Conservation (phyloP, 2,113 vertebrate genomes). For the Crotalus tigris region DNA sequence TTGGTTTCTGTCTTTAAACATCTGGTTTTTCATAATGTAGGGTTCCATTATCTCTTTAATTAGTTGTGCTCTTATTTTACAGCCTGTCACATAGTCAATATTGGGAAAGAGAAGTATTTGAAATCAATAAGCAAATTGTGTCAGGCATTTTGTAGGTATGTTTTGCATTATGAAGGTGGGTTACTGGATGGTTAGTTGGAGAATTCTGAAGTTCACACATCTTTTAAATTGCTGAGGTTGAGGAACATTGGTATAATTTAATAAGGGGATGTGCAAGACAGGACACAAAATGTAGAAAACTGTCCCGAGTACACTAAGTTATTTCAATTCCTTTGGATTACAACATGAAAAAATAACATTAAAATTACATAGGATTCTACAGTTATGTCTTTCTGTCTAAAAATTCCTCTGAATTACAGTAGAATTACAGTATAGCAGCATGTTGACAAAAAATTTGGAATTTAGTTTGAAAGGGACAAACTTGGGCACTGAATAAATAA, state of each 20-base stretch:
- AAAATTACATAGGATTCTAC: background rate
- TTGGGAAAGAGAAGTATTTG: background rate
- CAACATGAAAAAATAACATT: background rate
- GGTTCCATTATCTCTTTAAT: slow-evolving; percentile 6
- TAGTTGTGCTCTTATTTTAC: slow-evolving; percentile 2
- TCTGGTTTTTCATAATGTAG: background rate
- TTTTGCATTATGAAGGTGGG: background rate
- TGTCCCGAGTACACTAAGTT: background rate
- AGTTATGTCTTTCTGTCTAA: background rate
- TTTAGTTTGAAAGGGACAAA: background rate
- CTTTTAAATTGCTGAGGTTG: background rate
- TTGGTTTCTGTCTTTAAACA: background rate
- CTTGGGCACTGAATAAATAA: background rate
- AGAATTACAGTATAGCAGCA: background rate
- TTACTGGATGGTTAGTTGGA: background rate
- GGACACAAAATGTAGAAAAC: background rate
- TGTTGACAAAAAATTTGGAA: background rate
- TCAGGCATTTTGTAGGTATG: background rate
- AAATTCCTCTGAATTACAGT: background rate
- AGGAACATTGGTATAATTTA: background rate
- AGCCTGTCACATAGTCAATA: background rate
- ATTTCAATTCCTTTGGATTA: background rate
- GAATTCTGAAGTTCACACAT: background rate
- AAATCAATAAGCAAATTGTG: background rate
- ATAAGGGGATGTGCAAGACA: background rate